A percentile compares a stretch with the other conserved stretches of the same genome.
phyloP scores from a whole-genome alignment of 2,888 invertebrate genomes.

The Epistrophe eligans region DNA sequence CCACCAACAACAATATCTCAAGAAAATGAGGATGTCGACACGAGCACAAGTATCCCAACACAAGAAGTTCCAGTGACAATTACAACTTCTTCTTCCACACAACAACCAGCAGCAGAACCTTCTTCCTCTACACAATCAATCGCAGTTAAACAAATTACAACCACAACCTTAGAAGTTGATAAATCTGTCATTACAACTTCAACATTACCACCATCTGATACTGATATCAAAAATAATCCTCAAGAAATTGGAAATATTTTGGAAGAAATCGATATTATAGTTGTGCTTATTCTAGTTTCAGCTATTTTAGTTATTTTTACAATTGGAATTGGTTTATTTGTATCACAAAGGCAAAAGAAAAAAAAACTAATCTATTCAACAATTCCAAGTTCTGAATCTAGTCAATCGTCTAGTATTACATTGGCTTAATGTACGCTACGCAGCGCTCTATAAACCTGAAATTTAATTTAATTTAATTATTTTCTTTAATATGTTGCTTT shows the following conservation, averaged over 20 bases:
- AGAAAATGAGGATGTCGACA: not conserved
- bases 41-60: not conserved
- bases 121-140: constrained; percentile 2
- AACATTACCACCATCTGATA: not conserved
- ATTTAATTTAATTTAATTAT: constrained; percentile 37
- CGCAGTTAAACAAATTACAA: constrained; percentile 17
- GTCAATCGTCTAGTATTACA: constrained; percentile 72
- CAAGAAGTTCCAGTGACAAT: constrained; percentile 14
- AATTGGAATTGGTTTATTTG: constrained; percentile 43
- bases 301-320: constrained; percentile 70
- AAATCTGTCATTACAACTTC: constrained; percentile 18
- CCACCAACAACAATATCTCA: constrained; percentile 2
- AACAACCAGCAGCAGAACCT: not conserved
- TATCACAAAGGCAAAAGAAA: constrained; percentile 60
- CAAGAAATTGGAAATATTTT: constrained; percentile 65
- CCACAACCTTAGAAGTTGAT: constrained; percentile 13
- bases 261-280: constrained; percentile 71
- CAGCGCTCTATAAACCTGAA: constrained; percentile 66
- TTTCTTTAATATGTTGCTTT: constrained; percentile 9
- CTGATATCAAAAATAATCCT: constrained; percentile 35
- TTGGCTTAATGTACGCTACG: constrained; percentile 49
- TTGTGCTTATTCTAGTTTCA: constrained; percentile 65
- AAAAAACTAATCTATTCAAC: constrained; percentile 78
- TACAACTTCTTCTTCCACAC: not conserved
- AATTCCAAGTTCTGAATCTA: constrained; percentile 80